Evolutionary conservation across 2,797 vertebrate species (phyloP).

Genomic region (Leptodactylus fallax): DNA sequence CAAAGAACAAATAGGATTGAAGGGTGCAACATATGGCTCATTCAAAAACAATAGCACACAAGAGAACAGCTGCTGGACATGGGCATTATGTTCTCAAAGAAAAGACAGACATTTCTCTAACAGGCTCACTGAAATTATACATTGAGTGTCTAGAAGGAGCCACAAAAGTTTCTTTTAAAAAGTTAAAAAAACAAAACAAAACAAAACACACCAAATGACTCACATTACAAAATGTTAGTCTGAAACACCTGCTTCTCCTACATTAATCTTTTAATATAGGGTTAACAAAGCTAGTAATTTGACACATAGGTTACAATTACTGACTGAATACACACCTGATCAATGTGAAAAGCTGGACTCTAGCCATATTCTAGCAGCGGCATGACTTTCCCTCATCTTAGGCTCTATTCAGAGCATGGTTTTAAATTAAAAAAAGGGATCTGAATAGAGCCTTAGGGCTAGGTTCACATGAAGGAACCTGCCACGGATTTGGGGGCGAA

Average conservation of each 20-base stretch:
- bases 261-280: not conserved
- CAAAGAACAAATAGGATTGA: not conserved
- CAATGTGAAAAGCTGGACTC: too few species aligned
- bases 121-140: not conserved
- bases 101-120: constrained; percentile 6
- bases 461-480: too few species aligned
- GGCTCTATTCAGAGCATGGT: too few species aligned
- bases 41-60: constrained; percentile 34
- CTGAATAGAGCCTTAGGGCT: too few species aligned
- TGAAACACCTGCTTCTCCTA: too few species aligned
- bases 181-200: not conserved
- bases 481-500: too few species aligned
- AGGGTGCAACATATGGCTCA: constrained; percentile 44
- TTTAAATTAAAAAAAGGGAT: too few species aligned
- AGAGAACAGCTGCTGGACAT: constrained; percentile 43
- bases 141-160: not conserved
- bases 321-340: not conserved
- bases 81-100: constrained; percentile 2
- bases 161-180: too few species aligned
- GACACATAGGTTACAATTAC: not conserved
- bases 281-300: constrained; percentile 1
- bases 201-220: not conserved
- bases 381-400: too few species aligned
- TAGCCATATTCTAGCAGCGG: too few species aligned
- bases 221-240: too few species aligned